Base-by-base conservation (phyloP, 2,888 invertebrate genomes). In the Drosophila rellima region DNA sequence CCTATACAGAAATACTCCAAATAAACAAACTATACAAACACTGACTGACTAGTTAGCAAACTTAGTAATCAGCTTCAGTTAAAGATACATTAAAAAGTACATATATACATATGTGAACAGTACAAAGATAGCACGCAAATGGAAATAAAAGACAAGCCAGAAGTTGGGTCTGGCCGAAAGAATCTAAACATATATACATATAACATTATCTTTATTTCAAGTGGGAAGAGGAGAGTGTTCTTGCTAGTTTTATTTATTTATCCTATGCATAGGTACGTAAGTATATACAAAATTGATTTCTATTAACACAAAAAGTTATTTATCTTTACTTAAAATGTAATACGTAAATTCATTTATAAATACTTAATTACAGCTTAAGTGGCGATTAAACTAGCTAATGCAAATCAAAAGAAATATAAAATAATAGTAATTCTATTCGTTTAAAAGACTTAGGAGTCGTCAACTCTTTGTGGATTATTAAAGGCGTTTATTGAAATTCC, bases 401-500 rank as follows among this genome's bases (percentile, higher is more conserved):
- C 10, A 52, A 26, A 20, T 29, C 11, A 23, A 64, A 50, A 47
- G 37, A n/a, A 40, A 42, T 31, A 40, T 20, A 33, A 37, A 57
- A 47, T 52, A 35, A 15, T 60, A 70, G 82, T 72, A 20, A 66
- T 72, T 55, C 44, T 51, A n/a, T 56, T 60, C 60, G 51, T 40
- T 23, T 11, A 37, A 44, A 3, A 42, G 45, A 11, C 33, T 47
- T 69, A 75, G 20, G 51, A 60, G 37, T 55, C 55, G 42, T 17
- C 56, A 55, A 79, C 70, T 60, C 59, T 37, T 45, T 48, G 65
- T 18, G 67, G 47, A 71, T 75, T 81, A 60, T 78, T 70, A 64
- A 89, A 80, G 40, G 88, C 77, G 69, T 69, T 84, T 74, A 88
- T 80, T 26, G 89, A 78, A 75, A 74, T 80, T 72, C 85, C 89